phyloP scores from a whole-genome alignment of 2,113 vertebrate genomes.

The Condylura cristata region DNA sequence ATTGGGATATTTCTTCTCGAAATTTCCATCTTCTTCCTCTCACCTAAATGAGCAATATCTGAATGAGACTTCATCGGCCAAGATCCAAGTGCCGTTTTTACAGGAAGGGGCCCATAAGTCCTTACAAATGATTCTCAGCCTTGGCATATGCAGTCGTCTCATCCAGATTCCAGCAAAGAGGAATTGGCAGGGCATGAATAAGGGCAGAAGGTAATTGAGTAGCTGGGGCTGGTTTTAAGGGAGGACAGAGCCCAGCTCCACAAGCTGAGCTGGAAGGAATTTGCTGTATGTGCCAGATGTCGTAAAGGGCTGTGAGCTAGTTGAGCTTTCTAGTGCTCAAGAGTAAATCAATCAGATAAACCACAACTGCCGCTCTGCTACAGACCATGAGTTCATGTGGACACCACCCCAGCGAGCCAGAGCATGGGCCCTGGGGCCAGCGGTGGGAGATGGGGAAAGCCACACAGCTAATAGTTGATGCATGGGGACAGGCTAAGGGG shows the following conservation, averaged over 20 bases:
- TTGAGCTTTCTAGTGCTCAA: slow-evolving; percentile 57
- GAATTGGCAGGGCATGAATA: slow-evolving; percentile 50
- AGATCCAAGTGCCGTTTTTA: background rate
- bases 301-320: slow-evolving; percentile 67
- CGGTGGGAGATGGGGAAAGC: background rate
- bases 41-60: background rate
- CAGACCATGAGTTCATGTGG: slow-evolving; percentile 36
- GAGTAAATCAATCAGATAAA: slow-evolving; percentile 74
- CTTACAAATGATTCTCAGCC: slow-evolving; percentile 15
- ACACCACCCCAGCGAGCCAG: slow-evolving; percentile 19
- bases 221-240: slow-evolving; percentile 61
- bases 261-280: slow-evolving; percentile 63
- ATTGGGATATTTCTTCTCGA: background rate
- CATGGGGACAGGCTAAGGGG: slow-evolving; percentile 37
- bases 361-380: slow-evolving; percentile 18
- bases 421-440: background rate
- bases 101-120: background rate
- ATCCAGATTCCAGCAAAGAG: slow-evolving; percentile 62
- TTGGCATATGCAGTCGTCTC: slow-evolving; percentile 58
- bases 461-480: background rate
- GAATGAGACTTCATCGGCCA: background rate
- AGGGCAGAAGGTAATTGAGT: slow-evolving; percentile 67
- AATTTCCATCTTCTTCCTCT: background rate
- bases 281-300: slow-evolving; percentile 47
- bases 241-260: slow-evolving; percentile 54